Evolutionary conservation across 1,140 invertebrate genomes (phyloP).

Genomic region (Bicyclus anynana): DNA sequence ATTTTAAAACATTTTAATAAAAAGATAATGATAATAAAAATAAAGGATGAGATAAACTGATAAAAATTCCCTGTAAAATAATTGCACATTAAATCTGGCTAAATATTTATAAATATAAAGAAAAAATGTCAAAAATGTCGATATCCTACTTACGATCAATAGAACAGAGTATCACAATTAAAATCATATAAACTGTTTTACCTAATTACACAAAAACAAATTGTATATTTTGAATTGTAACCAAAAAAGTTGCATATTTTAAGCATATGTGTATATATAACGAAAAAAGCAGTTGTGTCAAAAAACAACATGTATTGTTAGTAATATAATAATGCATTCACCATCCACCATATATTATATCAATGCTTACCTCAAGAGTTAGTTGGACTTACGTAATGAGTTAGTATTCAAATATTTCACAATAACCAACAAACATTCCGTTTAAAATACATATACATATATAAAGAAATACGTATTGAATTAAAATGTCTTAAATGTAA

Average conservation of each 20-base stretch:
- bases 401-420: constrained; percentile 5
- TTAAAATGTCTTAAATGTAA: too few relatives aligned
- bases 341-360: neutral
- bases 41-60: too few relatives aligned
- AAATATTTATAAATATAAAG: neutral
- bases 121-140: neutral
- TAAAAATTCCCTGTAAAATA: too few relatives aligned
- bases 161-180: neutral
- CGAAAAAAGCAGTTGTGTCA: neutral
- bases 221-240: neutral
- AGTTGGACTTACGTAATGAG: neutral
- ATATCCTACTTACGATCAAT: neutral
- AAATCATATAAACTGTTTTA: neutral
- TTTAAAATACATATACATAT: neutral
- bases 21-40: too few relatives aligned
- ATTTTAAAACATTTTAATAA: too few relatives aligned
- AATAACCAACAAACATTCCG: neutral
- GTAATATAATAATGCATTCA: neutral
- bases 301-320: neutral
- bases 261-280: too few relatives aligned
- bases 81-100: neutral
- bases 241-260: constrained; percentile 4
- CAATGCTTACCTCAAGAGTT: constrained; percentile 7
- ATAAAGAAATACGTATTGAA: too few relatives aligned
- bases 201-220: neutral